Conservation (phyloP, 2,113 vertebrate species). For the Dromiciops gliroides region DNA sequence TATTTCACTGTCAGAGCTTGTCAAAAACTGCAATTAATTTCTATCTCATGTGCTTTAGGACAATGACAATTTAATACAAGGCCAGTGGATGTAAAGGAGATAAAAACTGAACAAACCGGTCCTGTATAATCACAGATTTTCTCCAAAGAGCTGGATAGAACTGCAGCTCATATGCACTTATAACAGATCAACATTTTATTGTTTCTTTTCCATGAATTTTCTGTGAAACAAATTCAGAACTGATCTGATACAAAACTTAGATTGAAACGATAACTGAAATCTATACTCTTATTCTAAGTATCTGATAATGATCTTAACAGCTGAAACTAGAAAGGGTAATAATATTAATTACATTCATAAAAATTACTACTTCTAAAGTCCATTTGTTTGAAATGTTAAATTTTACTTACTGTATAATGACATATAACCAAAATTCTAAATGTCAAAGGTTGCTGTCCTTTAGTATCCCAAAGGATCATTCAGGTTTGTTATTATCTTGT, state of each 20-base stretch:
- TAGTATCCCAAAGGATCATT: slow-evolving; percentile 56
- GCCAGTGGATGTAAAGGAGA: slow-evolving; percentile 88
- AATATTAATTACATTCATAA: slow-evolving; percentile 60
- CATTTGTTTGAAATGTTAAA: slow-evolving; percentile 51
- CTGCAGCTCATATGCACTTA: slow-evolving; percentile 77
- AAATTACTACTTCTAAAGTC: slow-evolving; percentile 61
- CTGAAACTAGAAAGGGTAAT: slow-evolving; percentile 62
- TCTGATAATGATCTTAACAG: background rate
- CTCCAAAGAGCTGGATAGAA: slow-evolving; percentile 82
- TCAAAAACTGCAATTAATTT: slow-evolving; percentile 92
- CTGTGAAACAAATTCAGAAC: slow-evolving; percentile 68
- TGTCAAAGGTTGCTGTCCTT: slow-evolving; percentile 61
- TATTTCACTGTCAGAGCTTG: slow-evolving; percentile 97
- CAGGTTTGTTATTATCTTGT: slow-evolving; percentile 52
- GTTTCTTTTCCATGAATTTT: slow-evolving; percentile 79
- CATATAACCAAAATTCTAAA: slow-evolving; percentile 47
- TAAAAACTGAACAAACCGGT: slow-evolving; percentile 87
- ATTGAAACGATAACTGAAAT: background rate
- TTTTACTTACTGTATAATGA: slow-evolving; percentile 58
- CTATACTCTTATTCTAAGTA: slow-evolving; percentile 23
- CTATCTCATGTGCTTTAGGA: slow-evolving; percentile 88
- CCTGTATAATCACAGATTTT: slow-evolving; percentile 84
- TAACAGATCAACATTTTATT: slow-evolving; percentile 83
- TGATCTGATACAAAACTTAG: slow-evolving; percentile 62
- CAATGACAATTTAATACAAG: slow-evolving; percentile 93